Conservation (phyloP, 2,797 vertebrate genomes). For the Schizopygopsis pylzovi region DNA sequence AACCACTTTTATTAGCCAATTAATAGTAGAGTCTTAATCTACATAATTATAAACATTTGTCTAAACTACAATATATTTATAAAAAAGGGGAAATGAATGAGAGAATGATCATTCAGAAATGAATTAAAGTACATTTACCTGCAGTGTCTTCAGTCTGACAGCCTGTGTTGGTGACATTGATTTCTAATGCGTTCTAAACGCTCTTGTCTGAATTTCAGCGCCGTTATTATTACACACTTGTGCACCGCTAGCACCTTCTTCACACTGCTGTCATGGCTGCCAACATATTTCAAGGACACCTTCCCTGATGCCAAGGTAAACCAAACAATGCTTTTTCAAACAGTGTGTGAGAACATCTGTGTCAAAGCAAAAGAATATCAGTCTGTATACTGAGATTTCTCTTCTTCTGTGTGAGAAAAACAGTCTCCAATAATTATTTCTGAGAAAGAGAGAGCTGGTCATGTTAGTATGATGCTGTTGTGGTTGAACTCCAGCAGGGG, state of each 20-base stretch:
- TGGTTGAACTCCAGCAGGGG: slow-evolving; percentile 37
- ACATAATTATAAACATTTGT: neutral
- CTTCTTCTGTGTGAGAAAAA: no score
- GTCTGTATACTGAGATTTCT: neutral
- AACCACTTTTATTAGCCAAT: neutral
- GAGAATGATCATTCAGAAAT: neutral
- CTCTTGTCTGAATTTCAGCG: slow-evolving; percentile 74
- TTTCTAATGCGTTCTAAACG: neutral
- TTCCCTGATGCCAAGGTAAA: slow-evolving; percentile 92
- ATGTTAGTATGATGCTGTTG: slow-evolving; percentile 8
- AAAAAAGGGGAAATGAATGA: neutral
- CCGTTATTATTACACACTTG: slow-evolving; percentile 91
- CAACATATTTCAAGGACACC: slow-evolving; percentile 93
- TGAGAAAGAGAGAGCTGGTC: no score
- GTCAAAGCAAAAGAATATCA: neutral
- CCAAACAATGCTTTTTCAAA: neutral
- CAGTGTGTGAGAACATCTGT: slow-evolving; percentile 3
- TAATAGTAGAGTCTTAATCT: neutral
- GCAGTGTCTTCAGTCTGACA: neutral
- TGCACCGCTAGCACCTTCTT: slow-evolving; percentile 92
- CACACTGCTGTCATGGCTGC: slow-evolving; percentile 95
- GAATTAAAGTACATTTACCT: neutral
- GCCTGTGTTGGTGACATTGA: neutral
- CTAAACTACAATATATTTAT: neutral
- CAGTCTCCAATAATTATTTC: neutral